Conservation (phyloP, 2,113 vertebrate species). For the Anthoscopus minutus region DNA sequence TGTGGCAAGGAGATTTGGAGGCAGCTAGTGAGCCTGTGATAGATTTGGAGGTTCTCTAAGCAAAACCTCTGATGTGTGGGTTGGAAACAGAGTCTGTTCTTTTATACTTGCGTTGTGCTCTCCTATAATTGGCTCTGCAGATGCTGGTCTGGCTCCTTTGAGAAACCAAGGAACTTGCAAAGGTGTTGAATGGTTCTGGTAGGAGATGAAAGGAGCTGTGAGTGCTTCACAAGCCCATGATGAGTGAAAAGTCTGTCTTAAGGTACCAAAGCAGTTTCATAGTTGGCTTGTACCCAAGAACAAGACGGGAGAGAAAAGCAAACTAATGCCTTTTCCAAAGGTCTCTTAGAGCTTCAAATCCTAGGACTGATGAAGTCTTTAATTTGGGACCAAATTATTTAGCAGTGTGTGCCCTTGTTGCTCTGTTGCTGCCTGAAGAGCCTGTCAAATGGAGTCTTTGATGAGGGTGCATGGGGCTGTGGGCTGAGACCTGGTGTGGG, state of each 20-base stretch:
- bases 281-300: background rate
- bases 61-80: background rate
- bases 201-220: constrained; percentile 2
- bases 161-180: background rate
- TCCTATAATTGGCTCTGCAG: background rate
- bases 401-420: background rate
- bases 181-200: background rate
- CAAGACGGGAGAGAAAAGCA: background rate
- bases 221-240: background rate
- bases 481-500: background rate
- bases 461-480: background rate
- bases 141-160: background rate
- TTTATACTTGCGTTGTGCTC: background rate
- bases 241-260: background rate
- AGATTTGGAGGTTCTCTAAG: background rate
- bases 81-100: background rate
- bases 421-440: background rate
- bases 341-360: background rate
- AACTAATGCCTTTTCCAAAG: background rate
- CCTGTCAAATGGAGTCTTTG: background rate
- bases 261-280: background rate
- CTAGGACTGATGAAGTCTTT: background rate
- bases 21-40: background rate
- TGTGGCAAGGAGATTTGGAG: background rate
- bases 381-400: background rate